Percentiles rank a stretch among this genome's conserved stretches.
phyloP scores from a whole-genome alignment of 2,888 invertebrate genomes.

The Drosophila incognita region DNA sequence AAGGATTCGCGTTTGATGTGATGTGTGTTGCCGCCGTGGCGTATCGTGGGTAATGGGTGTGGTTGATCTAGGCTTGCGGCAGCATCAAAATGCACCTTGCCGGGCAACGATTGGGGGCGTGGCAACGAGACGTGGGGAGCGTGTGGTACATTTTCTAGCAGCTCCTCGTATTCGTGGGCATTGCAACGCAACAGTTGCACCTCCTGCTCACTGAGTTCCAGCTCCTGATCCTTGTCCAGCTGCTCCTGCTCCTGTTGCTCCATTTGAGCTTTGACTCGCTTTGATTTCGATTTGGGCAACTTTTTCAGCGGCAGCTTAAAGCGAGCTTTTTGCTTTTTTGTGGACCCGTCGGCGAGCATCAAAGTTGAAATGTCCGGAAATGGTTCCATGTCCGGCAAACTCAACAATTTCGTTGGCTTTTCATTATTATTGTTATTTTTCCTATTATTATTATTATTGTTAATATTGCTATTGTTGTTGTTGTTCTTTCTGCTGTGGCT shows the following conservation, averaged over 20 bases:
- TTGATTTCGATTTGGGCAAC: slow-evolving; percentile 17
- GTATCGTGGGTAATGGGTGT: slow-evolving; percentile 21
- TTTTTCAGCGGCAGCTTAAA: slow-evolving; percentile 36
- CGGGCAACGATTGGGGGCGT: slow-evolving; percentile 71
- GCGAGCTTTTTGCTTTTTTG: slow-evolving; percentile 16
- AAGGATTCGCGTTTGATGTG: slow-evolving; percentile 80
- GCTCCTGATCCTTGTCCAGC: background rate
- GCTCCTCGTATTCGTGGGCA: slow-evolving; percentile 45
- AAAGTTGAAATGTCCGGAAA: slow-evolving; percentile 50
- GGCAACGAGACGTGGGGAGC: slow-evolving; percentile 29
- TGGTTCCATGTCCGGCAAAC: slow-evolving; percentile 45
- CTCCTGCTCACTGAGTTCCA: slow-evolving; percentile 31
- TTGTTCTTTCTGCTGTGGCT: slow-evolving; percentile 30
- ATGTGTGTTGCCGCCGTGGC: slow-evolving; percentile 16
- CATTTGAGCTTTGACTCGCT: background rate
- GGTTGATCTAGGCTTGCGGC: slow-evolving; percentile 3
- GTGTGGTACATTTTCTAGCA: slow-evolving; percentile 23
- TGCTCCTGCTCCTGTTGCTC: background rate
- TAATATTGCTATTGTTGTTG: slow-evolving; percentile 14
- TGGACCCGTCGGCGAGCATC: slow-evolving; percentile 30
- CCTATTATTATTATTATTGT: slow-evolving; percentile 15
- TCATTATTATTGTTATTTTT: background rate
- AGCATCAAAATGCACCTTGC: slow-evolving; percentile 51
- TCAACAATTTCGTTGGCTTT: slow-evolving; percentile 8
- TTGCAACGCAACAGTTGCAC: slow-evolving; percentile 41